Evolutionary conservation across 2,888 invertebrate species (phyloP).

Genomic region (Melieria picta): DNA sequence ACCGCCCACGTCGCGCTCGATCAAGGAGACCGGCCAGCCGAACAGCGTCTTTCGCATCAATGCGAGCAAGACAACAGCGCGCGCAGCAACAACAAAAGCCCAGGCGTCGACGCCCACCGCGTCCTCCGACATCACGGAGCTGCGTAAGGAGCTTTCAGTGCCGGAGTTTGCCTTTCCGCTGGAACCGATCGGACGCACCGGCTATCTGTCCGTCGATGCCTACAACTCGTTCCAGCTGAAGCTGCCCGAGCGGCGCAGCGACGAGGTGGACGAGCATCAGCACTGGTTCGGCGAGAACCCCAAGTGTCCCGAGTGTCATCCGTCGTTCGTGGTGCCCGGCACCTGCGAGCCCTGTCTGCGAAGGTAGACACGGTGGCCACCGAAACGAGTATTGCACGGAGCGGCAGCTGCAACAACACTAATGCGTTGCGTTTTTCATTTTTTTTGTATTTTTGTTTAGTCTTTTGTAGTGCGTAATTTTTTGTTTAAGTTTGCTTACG

Average conservation of each 20-base stretch:
- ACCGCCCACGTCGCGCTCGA: conserved; percentile 56
- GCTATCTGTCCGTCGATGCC: conserved; percentile 69
- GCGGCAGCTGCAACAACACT: no score
- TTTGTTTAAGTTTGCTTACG: no score
- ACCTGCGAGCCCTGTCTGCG: conserved; percentile 74
- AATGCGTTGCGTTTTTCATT: no score
- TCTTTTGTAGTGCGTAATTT: no score
- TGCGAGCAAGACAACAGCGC: conserved; percentile 12
- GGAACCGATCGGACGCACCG: conserved; percentile 70
- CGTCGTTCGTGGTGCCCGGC: conserved; percentile 72
- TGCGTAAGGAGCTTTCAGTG: conserved; percentile 71
- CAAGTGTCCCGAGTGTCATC: conserved; percentile 73
- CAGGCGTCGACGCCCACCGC: conserved; percentile 22
- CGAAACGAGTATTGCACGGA: no score
- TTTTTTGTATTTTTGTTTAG: no score
- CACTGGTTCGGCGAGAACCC: conserved; percentile 71
- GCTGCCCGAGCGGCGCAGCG: conserved; percentile 66
- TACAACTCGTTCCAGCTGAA: conserved; percentile 73
- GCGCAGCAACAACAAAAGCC: conserved; percentile 50
- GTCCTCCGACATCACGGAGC: conserved; percentile 66
- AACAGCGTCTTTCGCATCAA: conserved; percentile 19
- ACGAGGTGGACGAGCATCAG: conserved; percentile 45
- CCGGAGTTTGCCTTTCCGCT: conserved; percentile 73
- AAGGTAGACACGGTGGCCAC: conserved; percentile 52
- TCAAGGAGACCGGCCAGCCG: conserved; percentile 51